These are phyloP conservation scores for Zootermopsis nevadensis DNA, from an alignment of 2,888 invertebrate genomes.

Conservation along the genomic window DNA sequence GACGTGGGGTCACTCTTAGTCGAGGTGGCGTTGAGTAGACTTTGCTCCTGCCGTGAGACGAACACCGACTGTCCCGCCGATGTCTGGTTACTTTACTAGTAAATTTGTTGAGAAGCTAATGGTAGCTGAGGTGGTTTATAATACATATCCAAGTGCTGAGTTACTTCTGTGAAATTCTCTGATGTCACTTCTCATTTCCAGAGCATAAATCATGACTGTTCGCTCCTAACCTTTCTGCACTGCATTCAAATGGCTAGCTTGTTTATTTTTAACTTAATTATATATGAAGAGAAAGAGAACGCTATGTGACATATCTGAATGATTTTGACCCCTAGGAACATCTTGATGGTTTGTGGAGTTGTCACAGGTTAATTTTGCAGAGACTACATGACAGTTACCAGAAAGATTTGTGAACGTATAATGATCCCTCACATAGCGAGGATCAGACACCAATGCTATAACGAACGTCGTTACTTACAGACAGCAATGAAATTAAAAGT, in stretches of 20 bases:
- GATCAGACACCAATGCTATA: not conserved
- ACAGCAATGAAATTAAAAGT: too few species aligned
- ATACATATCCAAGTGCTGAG: not conserved
- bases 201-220: not conserved
- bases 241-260: not conserved
- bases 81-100: too few species aligned
- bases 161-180: not conserved
- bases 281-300: not conserved
- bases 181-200: not conserved
- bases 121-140: too few species aligned
- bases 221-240: not conserved
- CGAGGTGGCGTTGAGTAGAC: too few species aligned
- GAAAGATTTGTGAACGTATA: not conserved
- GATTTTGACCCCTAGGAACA: not conserved
- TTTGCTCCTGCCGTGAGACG: too few species aligned
- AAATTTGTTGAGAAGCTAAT: too few species aligned
- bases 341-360: slow-evolving; percentile 1
- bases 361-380: not conserved
- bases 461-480: too few species aligned
- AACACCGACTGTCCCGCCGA: too few species aligned
- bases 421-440: not conserved
- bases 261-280: not conserved
- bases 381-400: not conserved
- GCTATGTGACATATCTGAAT: not conserved
- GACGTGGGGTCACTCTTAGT: too few species aligned